Base-by-base conservation (phyloP, 2,888 invertebrate genomes). In the Polyommatus icarus region DNA sequence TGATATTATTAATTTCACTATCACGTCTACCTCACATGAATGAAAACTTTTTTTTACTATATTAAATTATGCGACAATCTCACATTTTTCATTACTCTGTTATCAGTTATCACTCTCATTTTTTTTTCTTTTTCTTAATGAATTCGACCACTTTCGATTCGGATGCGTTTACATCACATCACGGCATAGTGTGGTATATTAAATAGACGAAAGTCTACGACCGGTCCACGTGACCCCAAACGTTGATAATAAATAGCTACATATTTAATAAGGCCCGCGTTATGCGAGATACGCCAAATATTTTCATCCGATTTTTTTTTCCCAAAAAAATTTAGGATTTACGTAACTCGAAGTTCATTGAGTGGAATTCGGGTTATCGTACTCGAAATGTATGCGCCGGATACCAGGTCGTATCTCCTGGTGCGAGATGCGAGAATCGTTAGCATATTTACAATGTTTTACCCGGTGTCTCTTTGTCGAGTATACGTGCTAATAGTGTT, bases 171-270 rank as follows among this genome's bases (percentile, higher is more conserved):
- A 67, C 67, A 67, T 67, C 67, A 24, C 61, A 67, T 67, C 67
- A 29, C 67, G 29, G 67, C 29, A 32, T 67, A 67, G 67, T 67
- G 67, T 67, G 67, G 67, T 67, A 32, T 67, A 67, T 67, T 67
- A 67, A 67, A 67, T 67, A 67, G 67, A 76, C 20, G 91, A 92
- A 91, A 92, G 91, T 88, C 84, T 85, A 83, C 88, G 89, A 88
- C 92, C 92, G 92, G 93, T 93, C 87, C 81, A 82, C 79, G 79
- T 83, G 91, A 90, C 91, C 91, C 85, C 90, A 86, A 90, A 89
- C 84, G 83, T 84, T 87, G 87, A 87, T 87, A 90, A 88, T 84
- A 91, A 90, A 91, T 92, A 90, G 88, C 90, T 88, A 91, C 90
- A 90, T 90, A 89, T 87, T 83, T 87, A 89, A 91, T 89, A 85